Conservation (phyloP, 2,888 invertebrate species). For the Esperia sulphurella region DNA sequence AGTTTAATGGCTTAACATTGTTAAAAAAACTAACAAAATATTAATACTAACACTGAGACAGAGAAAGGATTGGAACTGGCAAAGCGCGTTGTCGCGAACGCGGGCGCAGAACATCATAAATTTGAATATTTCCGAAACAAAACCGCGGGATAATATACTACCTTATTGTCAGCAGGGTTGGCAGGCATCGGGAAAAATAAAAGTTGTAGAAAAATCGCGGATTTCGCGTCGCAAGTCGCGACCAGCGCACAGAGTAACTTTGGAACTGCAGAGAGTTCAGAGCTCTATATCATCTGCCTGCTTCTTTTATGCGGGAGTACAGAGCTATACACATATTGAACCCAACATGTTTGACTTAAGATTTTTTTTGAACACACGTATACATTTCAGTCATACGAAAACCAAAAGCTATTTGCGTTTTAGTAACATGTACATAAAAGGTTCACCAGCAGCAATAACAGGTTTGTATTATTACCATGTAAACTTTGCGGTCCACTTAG, state of each 20-base stretch:
- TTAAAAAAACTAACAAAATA: conserved; percentile 28
- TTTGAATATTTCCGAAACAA: conserved; percentile 69
- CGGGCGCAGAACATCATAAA: conserved; percentile 62
- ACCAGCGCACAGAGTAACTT: conserved; percentile 25
- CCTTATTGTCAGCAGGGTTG: conserved; percentile 60
- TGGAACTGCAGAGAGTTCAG: not conserved
- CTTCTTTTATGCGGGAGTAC: no score
- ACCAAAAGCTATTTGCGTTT: no score
- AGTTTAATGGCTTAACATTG: no score
- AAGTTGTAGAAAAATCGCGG: conserved; percentile 53
- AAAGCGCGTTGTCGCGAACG: conserved; percentile 31
- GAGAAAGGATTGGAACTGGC: conserved; percentile 36
- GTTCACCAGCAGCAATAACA: no score
- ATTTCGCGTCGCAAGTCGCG: conserved; percentile 50
- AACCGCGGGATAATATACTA: conserved; percentile 62
- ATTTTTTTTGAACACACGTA: no score
- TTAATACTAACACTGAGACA: conserved; percentile 30
- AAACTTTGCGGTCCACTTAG: no score
- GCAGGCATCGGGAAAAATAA: conserved; percentile 42
- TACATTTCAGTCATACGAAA: no score
- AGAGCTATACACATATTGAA: no score
- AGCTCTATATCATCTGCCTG: no score
- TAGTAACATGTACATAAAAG: no score
- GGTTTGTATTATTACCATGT: no score
- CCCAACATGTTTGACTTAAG: no score